A percentile compares a stretch with the other conserved stretches of the same genome.
These are phyloP conservation scores for Potorous gilbertii DNA, from an alignment of 2,797 vertebrate species.

Conservation along the genomic window DNA sequence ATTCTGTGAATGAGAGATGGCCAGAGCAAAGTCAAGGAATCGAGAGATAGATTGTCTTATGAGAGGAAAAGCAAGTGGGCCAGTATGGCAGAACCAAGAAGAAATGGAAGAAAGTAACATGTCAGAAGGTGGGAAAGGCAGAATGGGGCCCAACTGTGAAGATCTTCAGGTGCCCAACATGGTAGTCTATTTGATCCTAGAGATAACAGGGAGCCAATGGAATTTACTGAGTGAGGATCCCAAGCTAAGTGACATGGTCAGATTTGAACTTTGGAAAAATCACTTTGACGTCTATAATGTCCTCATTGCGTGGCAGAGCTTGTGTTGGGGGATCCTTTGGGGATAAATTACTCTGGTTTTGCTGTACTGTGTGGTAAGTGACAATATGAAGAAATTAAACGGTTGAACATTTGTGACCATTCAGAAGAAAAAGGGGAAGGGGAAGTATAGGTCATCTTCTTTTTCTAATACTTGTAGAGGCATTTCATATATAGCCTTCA, in stretches of 20 bases:
- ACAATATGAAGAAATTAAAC: constrained; percentile 6
- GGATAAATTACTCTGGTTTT: neutral
- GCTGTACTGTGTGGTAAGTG: neutral
- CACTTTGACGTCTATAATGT: neutral
- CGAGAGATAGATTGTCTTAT: neutral
- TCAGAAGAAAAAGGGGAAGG: neutral
- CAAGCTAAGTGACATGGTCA: neutral
- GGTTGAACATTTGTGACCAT: constrained; percentile 7
- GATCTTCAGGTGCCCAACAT: neutral
- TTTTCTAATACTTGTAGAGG: neutral
- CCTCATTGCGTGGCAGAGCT: neutral
- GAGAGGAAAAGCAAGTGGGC: neutral
- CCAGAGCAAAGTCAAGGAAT: neutral
- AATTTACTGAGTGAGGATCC: neutral
- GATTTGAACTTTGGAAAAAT: neutral
- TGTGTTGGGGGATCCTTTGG: neutral
- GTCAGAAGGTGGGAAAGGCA: neutral
- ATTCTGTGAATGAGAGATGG: neutral
- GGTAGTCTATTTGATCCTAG: neutral
- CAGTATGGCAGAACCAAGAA: neutral
- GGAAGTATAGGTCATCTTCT: constrained; percentile 7
- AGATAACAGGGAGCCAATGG: neutral
- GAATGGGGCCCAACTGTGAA: neutral
- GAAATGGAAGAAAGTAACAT: neutral
- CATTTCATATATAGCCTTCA: neutral